Percentiles rank a stretch among this genome's conserved stretches.
These are phyloP conservation scores for Plutella xylostella DNA, from an alignment of 2,888 invertebrate species.

Conservation along the genomic window DNA sequence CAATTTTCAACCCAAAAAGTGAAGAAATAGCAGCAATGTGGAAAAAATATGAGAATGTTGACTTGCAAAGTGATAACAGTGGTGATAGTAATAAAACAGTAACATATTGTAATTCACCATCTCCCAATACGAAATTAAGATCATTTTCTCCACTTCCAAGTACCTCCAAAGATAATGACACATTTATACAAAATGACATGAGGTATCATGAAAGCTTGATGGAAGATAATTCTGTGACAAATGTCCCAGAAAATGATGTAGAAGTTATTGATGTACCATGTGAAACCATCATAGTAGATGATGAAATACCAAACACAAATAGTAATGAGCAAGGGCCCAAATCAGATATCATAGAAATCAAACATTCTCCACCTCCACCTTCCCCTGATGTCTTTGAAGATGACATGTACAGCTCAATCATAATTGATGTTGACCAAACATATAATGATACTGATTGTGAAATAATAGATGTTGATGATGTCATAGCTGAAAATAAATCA, in stretches of 20 bases:
- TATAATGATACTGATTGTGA: slow-evolving; percentile 19
- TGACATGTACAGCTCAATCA: slow-evolving; percentile 18
- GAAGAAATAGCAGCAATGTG: slow-evolving; percentile 23
- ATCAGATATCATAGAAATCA: background rate
- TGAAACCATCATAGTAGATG: slow-evolving; percentile 25
- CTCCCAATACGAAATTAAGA: slow-evolving; percentile 7
- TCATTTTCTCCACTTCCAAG: slow-evolving; percentile 36
- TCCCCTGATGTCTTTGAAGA: slow-evolving; percentile 7
- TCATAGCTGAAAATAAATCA: slow-evolving; percentile 29
- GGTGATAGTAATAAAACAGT: slow-evolving; percentile 27
- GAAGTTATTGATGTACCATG: slow-evolving; percentile 22
- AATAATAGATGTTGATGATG: slow-evolving; percentile 30
- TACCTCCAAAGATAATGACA: slow-evolving; percentile 32
- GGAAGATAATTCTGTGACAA: background rate
- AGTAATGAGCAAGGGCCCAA: background rate
- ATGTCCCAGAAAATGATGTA: slow-evolving; percentile 14
- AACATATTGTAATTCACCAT: slow-evolving; percentile 16
- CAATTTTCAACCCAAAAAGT: slow-evolving; percentile 28
- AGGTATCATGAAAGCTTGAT: slow-evolving; percentile 28
- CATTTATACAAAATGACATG: slow-evolving; percentile 31
- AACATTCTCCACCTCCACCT: background rate
- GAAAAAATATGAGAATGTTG: slow-evolving; percentile 14
- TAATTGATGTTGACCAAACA: slow-evolving; percentile 7
- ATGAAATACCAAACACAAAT: slow-evolving; percentile 4
- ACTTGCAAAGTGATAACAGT: slow-evolving; percentile 19